A percentile compares a stretch with the other conserved stretches of the same genome.
Evolutionary conservation across 2,113 vertebrate genomes (phyloP).

Genomic region (Marmota flaviventris): DNA sequence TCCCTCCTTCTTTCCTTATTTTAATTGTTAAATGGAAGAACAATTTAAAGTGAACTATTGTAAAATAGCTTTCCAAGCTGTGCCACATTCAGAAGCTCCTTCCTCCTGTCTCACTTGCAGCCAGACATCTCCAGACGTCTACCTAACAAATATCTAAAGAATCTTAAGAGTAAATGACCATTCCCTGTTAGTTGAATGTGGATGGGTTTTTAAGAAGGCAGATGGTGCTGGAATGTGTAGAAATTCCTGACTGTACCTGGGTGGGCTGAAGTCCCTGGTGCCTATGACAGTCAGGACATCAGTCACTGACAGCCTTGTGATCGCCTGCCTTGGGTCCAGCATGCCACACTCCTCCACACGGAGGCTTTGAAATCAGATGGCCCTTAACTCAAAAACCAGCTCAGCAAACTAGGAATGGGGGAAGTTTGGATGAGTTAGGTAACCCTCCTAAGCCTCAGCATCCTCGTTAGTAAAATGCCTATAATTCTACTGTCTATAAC

Average conservation of each 20-base stretch:
- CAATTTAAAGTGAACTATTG: background rate
- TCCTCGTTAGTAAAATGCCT: background rate
- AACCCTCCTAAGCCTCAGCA: background rate
- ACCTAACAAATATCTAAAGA: background rate
- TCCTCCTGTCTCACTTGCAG: background rate
- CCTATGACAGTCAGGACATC: background rate
- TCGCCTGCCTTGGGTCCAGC: too few relatives aligned
- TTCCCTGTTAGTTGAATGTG: background rate
- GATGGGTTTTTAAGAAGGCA: background rate
- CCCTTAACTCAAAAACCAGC: background rate
- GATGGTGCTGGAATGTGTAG: background rate
- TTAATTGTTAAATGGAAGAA: background rate
- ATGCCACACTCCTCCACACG: too few relatives aligned
- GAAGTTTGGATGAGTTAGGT: background rate
- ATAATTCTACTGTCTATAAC: background rate
- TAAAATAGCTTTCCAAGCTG: constrained; percentile 13
- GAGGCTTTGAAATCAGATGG: too few relatives aligned
- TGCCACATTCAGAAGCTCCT: background rate
- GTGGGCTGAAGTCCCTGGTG: background rate
- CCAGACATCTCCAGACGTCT: constrained; percentile 1
- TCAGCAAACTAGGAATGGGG: background rate
- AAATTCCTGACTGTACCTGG: background rate
- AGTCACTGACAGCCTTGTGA: background rate
- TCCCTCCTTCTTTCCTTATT: background rate
- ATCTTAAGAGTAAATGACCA: background rate